These are phyloP conservation scores for Xenopus tropicalis DNA, from an alignment of 2,113 vertebrate genomes.

Conservation along the genomic window UCB_Xtro_10.0 CM004451.2:71496001-71496500, in stretches of 20 bases:
- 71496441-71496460: not conserved
- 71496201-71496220: slow-evolving; percentile 44
- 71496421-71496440: not conserved
- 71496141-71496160: slow-evolving; percentile 30
- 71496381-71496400: not conserved
- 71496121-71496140: slow-evolving; percentile 40
- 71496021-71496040: too few relatives aligned
- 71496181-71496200: slow-evolving; percentile 31
- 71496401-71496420: not conserved
- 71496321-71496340: slow-evolving; percentile 12
- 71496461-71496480: not conserved
- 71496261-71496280: slow-evolving; percentile 34
- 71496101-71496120: slow-evolving; percentile 30
- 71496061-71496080: not conserved
- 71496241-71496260: slow-evolving; percentile 25
- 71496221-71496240: slow-evolving; percentile 36
- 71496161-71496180: slow-evolving; percentile 26
- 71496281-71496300: slow-evolving; percentile 40
- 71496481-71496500: too few relatives aligned
- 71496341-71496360: not conserved
- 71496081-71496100: slow-evolving; percentile 29
- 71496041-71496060: too few relatives aligned
- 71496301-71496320: slow-evolving; percentile 37
- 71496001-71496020: too few relatives aligned
- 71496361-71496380: not conserved